phyloP scores from a whole-genome alignment of 2,888 invertebrate genomes.

The Leucania comma region DNA sequence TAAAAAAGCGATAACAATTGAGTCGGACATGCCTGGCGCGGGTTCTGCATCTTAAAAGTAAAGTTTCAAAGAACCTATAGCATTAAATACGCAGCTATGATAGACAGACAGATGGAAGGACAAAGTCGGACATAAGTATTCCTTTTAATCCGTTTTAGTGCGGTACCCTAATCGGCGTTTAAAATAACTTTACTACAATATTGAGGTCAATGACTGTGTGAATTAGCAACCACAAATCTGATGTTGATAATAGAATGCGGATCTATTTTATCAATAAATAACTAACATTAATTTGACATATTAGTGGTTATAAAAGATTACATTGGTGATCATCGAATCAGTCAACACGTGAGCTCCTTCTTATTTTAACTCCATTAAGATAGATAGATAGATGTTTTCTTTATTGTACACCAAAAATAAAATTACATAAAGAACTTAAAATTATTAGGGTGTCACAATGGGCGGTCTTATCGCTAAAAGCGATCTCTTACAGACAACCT shows the following conservation, averaged over 20 bases:
- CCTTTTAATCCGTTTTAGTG: neutral
- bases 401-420: no score
- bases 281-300: neutral
- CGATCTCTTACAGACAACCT: no score
- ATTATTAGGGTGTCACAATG: no score
- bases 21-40: no score
- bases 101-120: neutral
- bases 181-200: neutral
- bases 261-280: conserved; percentile 11
- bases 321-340: neutral
- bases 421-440: no score
- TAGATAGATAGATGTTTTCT: no score
- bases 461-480: no score
- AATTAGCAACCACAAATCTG: neutral
- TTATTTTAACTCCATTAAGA: conserved; percentile 5
- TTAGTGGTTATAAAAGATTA: neutral
- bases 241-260: neutral
- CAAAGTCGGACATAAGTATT: neutral
- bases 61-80: neutral
- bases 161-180: neutral
- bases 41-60: neutral
- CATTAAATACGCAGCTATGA: neutral
- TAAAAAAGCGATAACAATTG: no score
- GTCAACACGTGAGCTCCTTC: neutral
- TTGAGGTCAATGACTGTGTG: neutral